Percentiles rank a stretch among this genome's conserved stretches.
phyloP scores from a whole-genome alignment of 2,888 invertebrate genomes.

The Nebria salina region DNA sequence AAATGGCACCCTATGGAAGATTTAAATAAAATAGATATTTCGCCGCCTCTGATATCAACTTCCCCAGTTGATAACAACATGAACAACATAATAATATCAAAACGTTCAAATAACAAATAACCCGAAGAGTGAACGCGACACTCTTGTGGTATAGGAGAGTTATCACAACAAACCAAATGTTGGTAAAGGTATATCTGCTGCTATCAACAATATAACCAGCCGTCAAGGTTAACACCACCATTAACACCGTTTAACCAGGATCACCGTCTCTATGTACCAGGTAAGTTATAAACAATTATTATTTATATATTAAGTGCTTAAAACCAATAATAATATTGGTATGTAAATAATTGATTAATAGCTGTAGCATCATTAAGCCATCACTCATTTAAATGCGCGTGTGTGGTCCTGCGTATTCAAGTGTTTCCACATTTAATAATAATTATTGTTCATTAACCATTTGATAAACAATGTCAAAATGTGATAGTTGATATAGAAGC shows the following conservation, averaged over 20 bases:
- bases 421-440: constrained; percentile 37
- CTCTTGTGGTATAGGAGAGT: background rate
- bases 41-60: constrained; percentile 39
- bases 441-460: constrained; percentile 32
- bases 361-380: background rate
- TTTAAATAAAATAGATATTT: background rate
- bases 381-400: constrained; percentile 16
- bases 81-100: constrained; percentile 22
- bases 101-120: constrained; percentile 30
- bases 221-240: constrained; percentile 5
- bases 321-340: background rate
- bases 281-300: constrained; percentile 9
- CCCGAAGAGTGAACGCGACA: background rate
- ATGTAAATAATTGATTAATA: constrained; percentile 3
- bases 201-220: background rate
- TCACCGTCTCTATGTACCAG: background rate
- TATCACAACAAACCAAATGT: background rate
- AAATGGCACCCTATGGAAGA: background rate
- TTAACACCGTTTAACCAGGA: background rate
- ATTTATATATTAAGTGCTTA: background rate
- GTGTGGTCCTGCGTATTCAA: constrained; percentile 22
- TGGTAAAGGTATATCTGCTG: background rate
- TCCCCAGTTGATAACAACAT: constrained; percentile 27
- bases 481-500: constrained; percentile 11
- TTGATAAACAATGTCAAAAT: constrained; percentile 19